A percentile compares a stretch with the other conserved stretches of the same genome.
Evolutionary conservation across 2,797 vertebrate species (phyloP).

Genomic region (Chelon labrosus): DNA sequence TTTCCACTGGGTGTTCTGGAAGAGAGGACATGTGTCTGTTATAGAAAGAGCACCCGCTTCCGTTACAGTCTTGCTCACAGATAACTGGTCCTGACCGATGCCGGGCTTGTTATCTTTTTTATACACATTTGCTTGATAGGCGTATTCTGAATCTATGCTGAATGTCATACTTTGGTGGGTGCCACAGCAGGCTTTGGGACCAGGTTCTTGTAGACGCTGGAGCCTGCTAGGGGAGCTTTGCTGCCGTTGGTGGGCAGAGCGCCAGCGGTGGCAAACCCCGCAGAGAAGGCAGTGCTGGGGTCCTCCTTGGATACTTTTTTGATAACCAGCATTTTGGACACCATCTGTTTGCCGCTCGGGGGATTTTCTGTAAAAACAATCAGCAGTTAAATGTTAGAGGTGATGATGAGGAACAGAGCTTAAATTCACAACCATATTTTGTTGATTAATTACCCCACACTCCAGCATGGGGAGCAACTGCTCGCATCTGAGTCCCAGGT

Average conservation of each 20-base stretch:
- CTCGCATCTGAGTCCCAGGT: constrained; percentile 91
- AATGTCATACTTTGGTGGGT: constrained; percentile 91
- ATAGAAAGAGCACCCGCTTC: neutral
- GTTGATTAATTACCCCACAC: constrained; percentile 92
- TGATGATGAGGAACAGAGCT: neutral
- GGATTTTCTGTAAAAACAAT: constrained; percentile 91
- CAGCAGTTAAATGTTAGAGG: neutral
- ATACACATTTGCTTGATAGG: neutral
- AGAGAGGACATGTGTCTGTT: neutral
- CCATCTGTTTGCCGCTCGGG: constrained; percentile 97
- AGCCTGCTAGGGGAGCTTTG: constrained; percentile 92
- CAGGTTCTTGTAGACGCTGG: constrained; percentile 99
- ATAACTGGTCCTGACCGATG: neutral
- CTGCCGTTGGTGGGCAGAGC: constrained; percentile 93
- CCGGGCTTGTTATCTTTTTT: neutral
- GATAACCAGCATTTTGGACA: constrained; percentile 99
- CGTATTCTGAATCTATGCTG: neutral
- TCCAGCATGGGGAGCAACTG: constrained; percentile 95
- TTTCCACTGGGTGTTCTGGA: constrained; percentile 91
- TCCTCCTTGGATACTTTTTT: constrained; percentile 99
- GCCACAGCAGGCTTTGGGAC: constrained; percentile 96
- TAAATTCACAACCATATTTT: neutral
- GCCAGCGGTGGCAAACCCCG: constrained; percentile 93
- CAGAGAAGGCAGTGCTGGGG: constrained; percentile 94
- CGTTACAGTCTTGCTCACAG: neutral